Conservation (phyloP, 2,797 vertebrate species). For the Manis crassicaudata region DNA sequence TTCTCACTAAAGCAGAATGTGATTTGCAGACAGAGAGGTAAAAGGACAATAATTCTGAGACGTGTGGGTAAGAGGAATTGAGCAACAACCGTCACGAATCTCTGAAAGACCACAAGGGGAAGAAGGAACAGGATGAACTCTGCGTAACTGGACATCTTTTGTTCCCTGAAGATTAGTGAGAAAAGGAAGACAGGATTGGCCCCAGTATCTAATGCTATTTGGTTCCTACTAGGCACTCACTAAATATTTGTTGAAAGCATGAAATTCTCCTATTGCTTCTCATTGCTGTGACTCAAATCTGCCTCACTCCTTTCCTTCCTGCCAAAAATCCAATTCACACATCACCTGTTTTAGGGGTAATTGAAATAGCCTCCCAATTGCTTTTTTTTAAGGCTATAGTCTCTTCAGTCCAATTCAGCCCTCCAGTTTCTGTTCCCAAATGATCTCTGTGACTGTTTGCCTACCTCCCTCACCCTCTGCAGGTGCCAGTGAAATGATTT, state of each 20-base stretch:
- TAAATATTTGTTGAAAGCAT: background rate
- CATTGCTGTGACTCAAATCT: background rate
- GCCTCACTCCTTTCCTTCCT: background rate
- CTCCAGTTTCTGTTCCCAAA: background rate
- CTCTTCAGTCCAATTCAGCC: background rate
- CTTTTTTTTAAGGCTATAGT: background rate
- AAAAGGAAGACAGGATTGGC: background rate
- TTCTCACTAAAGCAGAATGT: background rate
- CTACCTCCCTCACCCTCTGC: background rate
- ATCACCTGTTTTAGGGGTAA: background rate
- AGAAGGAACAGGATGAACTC: background rate
- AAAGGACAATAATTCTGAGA: conserved; percentile 27
- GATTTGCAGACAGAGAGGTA: conserved; percentile 36
- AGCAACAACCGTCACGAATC: background rate
- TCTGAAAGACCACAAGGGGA: background rate
- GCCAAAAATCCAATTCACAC: background rate
- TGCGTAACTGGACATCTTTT: background rate
- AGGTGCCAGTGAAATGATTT: background rate
- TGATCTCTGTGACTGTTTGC: background rate
- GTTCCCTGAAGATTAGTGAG: background rate
- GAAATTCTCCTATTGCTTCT: background rate
- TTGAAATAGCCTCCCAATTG: background rate
- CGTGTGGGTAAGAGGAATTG: background rate
- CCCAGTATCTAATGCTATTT: background rate
- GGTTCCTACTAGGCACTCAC: background rate